Base-by-base conservation (phyloP, 2,797 vertebrate species). In the Amniataba percoides region DNA sequence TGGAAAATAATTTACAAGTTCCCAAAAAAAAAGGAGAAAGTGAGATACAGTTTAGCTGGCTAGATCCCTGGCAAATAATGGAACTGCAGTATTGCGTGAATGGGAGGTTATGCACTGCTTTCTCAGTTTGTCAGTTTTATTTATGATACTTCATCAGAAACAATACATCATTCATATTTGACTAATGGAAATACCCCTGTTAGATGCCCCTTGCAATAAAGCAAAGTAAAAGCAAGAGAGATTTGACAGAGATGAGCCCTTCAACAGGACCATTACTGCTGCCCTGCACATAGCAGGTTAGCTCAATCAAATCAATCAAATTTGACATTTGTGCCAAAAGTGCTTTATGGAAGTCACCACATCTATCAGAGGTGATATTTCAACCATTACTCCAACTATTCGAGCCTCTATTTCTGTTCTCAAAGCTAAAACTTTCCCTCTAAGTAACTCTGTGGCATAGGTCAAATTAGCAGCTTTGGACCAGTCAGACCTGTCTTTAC, bases 301-400 rank as follows among this genome's bases (percentile, higher is more conserved):
- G 51, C 43, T 60, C 59, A 53, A 69, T 85, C 68, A 64, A 45
- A 59, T 60, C 59, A 53, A 69, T 85, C 68, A 64, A 45, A 59
- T 64, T 10, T 71, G 66, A 78, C 65, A 57, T 72, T 59, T 68
- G 58, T 66, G 42, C 71, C 68, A 66, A 57, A 73, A 23, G 40
- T 68, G 43, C 59, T 76, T 76, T 49, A 52, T 48, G 56, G 56
- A 71, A 66, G 48, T 53, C 53, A 31, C 40, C 48, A 23, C 57
- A 63, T 68, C 19, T 48, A 63, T 63, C 61, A 65, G 52, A 46
- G 53, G 45, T 25, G n/a, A 60, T 66, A 65, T 65, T 69, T 56
- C 3, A 0, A 49, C 18, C 21, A 51, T 75, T 49, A 62, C 23
- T 65, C 45, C 19, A 57, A 34, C 49, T 62, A 23, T 56, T 60